phyloP scores from a whole-genome alignment of 2,888 invertebrate genomes.

The Pyrgus malvae region DNA sequence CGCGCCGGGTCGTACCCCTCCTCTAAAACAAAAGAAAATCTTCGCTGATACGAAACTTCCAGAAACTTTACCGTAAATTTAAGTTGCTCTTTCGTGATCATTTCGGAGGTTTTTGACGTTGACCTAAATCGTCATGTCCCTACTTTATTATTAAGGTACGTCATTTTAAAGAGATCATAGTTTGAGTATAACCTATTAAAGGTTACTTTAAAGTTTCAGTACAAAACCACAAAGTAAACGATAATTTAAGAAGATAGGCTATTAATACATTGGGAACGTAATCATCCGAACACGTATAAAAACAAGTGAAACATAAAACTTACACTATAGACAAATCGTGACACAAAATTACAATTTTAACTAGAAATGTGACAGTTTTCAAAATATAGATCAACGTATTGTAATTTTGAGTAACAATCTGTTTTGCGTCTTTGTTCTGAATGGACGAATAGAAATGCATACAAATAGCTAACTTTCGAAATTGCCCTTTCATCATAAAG shows the following conservation, averaged over 20 bases:
- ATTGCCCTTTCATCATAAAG: too few relatives aligned
- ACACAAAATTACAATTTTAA: not conserved
- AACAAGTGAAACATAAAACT: too few relatives aligned
- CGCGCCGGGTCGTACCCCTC: slow-evolving; percentile 63
- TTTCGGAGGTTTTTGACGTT: too few relatives aligned
- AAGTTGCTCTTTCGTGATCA: too few relatives aligned
- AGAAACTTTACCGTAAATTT: too few relatives aligned
- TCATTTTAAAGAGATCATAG: too few relatives aligned
- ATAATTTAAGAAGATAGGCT: not conserved
- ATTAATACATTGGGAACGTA: not conserved
- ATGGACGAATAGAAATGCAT: not conserved
- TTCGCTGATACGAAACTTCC: slow-evolving; percentile 26
- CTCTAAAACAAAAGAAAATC: slow-evolving; percentile 72
- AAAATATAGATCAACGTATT: not conserved
- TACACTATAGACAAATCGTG: not conserved
- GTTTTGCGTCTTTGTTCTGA: not conserved
- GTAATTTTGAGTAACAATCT: not conserved
- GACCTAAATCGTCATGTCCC: too few relatives aligned
- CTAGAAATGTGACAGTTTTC: not conserved
- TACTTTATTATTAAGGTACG: too few relatives aligned
- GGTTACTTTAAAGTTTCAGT: not conserved
- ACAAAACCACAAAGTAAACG: not conserved
- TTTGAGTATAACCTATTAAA: too few relatives aligned
- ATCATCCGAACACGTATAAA: not conserved
- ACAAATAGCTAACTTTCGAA: not conserved